Conservation (phyloP, 2,888 invertebrate species). For the Oligia latruncula region DNA sequence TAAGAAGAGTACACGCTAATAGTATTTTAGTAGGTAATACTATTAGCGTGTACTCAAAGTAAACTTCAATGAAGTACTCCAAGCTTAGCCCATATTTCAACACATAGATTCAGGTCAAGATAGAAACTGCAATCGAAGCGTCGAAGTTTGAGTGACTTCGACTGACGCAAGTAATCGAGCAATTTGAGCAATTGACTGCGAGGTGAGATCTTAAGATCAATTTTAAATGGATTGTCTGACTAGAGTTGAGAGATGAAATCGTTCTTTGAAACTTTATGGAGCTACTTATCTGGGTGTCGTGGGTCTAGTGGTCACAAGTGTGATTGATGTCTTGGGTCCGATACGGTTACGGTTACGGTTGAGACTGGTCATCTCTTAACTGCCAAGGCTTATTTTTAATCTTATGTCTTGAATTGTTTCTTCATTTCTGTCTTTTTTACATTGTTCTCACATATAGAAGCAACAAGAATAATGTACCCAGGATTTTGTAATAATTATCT, state of each 20-base stretch:
- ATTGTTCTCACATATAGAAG: too few species aligned
- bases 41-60: not conserved
- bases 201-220: conserved; percentile 10
- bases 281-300: not conserved
- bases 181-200: conserved; percentile 5
- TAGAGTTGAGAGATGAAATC: not conserved
- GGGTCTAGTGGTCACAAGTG: not conserved
- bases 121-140: conserved; percentile 28
- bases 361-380: too few species aligned
- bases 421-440: too few species aligned
- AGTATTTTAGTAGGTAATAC: not conserved
- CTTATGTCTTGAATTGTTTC: too few species aligned
- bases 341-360: too few species aligned
- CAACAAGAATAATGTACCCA: too few species aligned
- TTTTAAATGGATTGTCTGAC: conserved; percentile 16
- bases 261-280: conserved; percentile 2
- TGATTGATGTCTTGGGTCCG: not conserved
- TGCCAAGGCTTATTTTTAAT: too few species aligned
- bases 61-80: not conserved
- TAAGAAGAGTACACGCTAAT: not conserved
- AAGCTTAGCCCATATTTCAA: not conserved
- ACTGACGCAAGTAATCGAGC: conserved; percentile 20
- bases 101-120: not conserved
- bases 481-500: too few species aligned
- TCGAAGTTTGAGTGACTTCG: conserved; percentile 19